These are phyloP conservation scores for Aporophyla lueneburgensis DNA, from an alignment of 2,888 invertebrate species.

Conservation along the genomic window DNA sequence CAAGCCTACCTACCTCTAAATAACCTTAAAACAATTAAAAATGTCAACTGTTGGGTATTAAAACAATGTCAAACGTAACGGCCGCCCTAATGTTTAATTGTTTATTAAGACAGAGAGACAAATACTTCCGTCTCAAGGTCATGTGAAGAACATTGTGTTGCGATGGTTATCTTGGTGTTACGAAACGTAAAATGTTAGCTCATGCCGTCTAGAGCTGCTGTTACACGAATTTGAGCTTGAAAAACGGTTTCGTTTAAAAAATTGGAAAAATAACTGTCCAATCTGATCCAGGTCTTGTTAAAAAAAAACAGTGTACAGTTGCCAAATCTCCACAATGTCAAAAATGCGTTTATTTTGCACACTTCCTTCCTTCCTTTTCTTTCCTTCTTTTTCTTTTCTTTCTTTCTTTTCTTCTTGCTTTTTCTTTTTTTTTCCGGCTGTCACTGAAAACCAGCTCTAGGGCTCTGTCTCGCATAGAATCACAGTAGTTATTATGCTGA, in stretches of 20 bases:
- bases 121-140: conserved; percentile 68
- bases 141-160: conserved; percentile 72
- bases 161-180: conserved; percentile 75
- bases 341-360: too few relatives aligned
- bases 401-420: too few relatives aligned
- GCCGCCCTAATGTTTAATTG: conserved; percentile 58
- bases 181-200: conserved; percentile 62
- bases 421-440: too few relatives aligned
- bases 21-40: conserved; percentile 47
- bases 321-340: background rate
- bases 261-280: background rate
- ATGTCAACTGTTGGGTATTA: conserved; percentile 57
- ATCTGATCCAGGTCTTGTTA: conserved; percentile 7
- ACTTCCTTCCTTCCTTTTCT: too few relatives aligned
- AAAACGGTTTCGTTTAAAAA: conserved; percentile 5
- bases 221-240: conserved; percentile 19
- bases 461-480: too few relatives aligned
- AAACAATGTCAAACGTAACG: conserved; percentile 64
- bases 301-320: background rate
- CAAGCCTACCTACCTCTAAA: conserved; percentile 31
- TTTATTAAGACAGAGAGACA: conserved; percentile 52
- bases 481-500: too few relatives aligned
- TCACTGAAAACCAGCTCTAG: too few relatives aligned
- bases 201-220: conserved; percentile 31
- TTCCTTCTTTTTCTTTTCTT: too few relatives aligned